Evolutionary conservation across 1,140 invertebrate genomes (phyloP).

Genomic region (Cotesia glomerata): DNA sequence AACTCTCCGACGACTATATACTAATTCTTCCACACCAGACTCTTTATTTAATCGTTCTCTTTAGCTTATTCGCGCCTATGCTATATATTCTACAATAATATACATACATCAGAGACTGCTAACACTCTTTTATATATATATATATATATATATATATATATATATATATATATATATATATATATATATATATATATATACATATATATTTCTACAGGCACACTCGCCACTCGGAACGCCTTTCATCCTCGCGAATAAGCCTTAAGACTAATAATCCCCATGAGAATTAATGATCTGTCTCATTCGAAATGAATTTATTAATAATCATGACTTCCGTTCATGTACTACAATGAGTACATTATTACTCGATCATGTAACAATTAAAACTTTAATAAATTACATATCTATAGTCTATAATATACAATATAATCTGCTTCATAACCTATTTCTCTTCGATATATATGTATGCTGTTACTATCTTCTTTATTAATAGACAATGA

Average conservation of each 20-base stretch:
- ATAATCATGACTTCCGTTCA: conserved; percentile 29
- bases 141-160: not conserved
- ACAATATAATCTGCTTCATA: no score
- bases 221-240: no score
- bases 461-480: no score
- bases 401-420: not conserved
- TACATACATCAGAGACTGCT: no score
- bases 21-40: not conserved
- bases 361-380: conserved; percentile 19
- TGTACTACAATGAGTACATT: not conserved
- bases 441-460: no score
- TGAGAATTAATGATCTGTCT: conserved; percentile 33
- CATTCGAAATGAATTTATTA: conserved; percentile 34
- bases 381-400: not conserved
- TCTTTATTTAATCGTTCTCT: not conserved
- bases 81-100: not conserved
- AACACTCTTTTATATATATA: not conserved
- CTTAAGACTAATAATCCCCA: not conserved
- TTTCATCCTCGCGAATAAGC: conserved; percentile 3
- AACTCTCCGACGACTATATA: not conserved
- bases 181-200: not conserved
- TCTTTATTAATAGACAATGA: not conserved
- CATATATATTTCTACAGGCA: no score
- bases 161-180: no score
- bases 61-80: conserved; percentile 7